These are phyloP conservation scores for Wasmannia auropunctata DNA, from an alignment of 1,140 invertebrate genomes.

Conservation along the genomic window DNA sequence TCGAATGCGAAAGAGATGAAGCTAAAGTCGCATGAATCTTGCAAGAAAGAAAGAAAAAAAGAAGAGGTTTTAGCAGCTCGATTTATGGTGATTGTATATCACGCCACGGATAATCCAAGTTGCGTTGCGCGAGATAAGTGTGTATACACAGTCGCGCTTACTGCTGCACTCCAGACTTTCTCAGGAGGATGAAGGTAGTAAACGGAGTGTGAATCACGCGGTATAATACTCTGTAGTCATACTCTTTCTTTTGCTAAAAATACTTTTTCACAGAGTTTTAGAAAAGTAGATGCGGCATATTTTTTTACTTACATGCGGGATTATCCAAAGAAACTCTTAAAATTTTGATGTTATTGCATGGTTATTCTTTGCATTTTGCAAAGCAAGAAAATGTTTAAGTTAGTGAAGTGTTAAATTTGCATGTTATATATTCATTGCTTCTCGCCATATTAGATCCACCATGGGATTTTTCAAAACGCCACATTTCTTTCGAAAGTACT, in stretches of 20 bases:
- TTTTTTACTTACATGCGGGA: too few relatives aligned
- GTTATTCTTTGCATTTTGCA: too few relatives aligned
- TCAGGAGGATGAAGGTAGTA: constrained; percentile 62
- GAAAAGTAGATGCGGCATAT: too few relatives aligned
- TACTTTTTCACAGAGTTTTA: too few relatives aligned
- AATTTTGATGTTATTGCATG: too few relatives aligned
- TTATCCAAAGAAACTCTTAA: too few relatives aligned
- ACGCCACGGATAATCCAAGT: constrained; percentile 78
- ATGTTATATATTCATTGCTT: too few relatives aligned
- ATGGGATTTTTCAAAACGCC: too few relatives aligned
- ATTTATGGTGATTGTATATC: constrained; percentile 79
- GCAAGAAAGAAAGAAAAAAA: neutral
- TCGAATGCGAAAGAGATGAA: constrained; percentile 56
- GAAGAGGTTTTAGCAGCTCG: constrained; percentile 64
- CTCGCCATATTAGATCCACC: too few relatives aligned
- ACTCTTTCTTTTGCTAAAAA: neutral
- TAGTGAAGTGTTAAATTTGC: too few relatives aligned
- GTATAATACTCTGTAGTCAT: neutral
- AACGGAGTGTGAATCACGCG: constrained; percentile 25
- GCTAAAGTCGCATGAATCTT: constrained; percentile 47
- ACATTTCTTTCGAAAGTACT: too few relatives aligned
- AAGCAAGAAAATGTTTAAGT: too few relatives aligned
- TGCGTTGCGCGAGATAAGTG: constrained; percentile 66
- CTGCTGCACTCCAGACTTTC: constrained; percentile 69
- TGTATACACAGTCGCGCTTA: constrained; percentile 59